Evolutionary conservation across 2,888 invertebrate species (phyloP).

Genomic region (Antheraea assamensis): DNA sequence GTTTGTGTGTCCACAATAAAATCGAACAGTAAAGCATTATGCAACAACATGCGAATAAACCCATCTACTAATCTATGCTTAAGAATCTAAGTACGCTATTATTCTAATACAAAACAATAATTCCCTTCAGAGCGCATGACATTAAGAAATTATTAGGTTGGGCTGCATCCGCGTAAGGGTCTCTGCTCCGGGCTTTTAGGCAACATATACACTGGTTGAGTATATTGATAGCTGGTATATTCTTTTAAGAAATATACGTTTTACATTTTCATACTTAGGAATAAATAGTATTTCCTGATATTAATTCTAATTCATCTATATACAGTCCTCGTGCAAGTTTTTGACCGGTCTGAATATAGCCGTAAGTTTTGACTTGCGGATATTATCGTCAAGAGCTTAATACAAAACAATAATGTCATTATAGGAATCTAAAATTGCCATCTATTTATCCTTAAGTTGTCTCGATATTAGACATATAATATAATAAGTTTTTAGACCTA

Average conservation of each 20-base stretch:
- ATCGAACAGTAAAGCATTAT: conserved; percentile 28
- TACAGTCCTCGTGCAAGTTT: too few relatives aligned
- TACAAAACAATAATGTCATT: too few relatives aligned
- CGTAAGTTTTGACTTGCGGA: too few relatives aligned
- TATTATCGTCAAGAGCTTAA: too few relatives aligned
- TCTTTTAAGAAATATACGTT: neutral
- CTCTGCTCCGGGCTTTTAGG: conserved; percentile 43
- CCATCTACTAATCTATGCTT: conserved; percentile 59
- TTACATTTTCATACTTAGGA: neutral
- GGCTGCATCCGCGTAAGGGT: conserved; percentile 75
- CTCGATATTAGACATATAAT: too few relatives aligned
- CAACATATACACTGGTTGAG: conserved; percentile 16
- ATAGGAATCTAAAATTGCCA: too few relatives aligned
- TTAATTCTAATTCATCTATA: neutral
- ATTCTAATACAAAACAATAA: conserved; percentile 80
- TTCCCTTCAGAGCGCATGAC: conserved; percentile 78
- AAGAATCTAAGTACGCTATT: conserved; percentile 70
- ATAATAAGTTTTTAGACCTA: too few relatives aligned
- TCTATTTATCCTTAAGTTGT: too few relatives aligned
- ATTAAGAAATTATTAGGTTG: conserved; percentile 82
- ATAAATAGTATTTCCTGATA: neutral
- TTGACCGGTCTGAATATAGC: too few relatives aligned
- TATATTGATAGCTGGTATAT: neutral
- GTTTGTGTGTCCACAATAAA: conserved; percentile 18
- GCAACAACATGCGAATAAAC: conserved; percentile 44